Base-by-base conservation (phyloP, 2,888 invertebrate genomes). In the Muschampia plurimacula region DNA sequence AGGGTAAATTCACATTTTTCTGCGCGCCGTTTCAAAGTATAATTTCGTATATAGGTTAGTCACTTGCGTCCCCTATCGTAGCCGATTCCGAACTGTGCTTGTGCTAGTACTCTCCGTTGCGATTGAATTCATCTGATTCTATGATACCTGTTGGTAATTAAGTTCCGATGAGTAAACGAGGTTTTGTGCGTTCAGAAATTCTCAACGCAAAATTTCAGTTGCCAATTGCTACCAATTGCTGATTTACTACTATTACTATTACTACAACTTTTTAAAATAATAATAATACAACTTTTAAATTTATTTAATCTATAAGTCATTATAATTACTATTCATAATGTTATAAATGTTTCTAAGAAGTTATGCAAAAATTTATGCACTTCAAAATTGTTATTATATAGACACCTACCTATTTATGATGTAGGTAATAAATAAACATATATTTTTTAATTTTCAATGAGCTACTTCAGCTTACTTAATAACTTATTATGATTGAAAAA, bases 31-130 rank as follows among this genome's bases (percentile, higher is more conserved):
- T 49, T 49, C 49, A n/a, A 49, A 9, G 41, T 71, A 59, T 44
- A 65, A 60, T 65, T 39, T 69, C 41, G 63, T 41, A 39, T 64
- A 52, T 64, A 46, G 70, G 64, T 65, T 66, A 65, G 66, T 6
- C 69, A 69, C 74, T 65, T 77, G 82, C 78, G 77, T 74, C 75
- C 77, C 77, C 74, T 75, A 69, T 67, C 78, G 76, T 75, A 70
- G 76, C 74, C 70, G 74, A 75, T 72, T 77, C 52, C 69, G 68
- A 72, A 84, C 84, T 85, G 82, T 22, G 55, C 36, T 7, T 10
- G 10, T 44, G 10, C 6, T 10, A 22, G 55, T 55, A 22, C 8
- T 1, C 55, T 36, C 64, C 67, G 59, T 15, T 36, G 57, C 67
- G 52, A 63, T 71, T 66, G 28, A 68, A 68, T 49, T 52, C 62